A percentile compares a stretch with the other conserved stretches of the same genome.
phyloP scores from a whole-genome alignment of 2,888 invertebrate genomes.

The Chironomus tentans region DNA sequence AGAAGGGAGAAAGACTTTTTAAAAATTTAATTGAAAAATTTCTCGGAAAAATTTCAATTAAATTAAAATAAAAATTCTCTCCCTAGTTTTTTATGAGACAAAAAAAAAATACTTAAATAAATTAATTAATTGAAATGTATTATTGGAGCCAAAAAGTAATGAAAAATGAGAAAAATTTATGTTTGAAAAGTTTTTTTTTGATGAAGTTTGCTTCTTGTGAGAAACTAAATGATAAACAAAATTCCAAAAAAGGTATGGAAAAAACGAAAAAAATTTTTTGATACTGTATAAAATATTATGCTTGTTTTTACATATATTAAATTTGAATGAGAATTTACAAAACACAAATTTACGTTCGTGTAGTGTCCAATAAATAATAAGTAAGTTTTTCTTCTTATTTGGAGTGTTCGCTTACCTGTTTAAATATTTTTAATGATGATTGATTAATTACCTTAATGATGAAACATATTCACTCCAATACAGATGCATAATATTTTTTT shows the following conservation, averaged over 20 bases:
- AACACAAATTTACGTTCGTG: not conserved
- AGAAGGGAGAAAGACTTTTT: not conserved
- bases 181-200: slow-evolving; percentile 3
- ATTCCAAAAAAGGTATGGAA: not conserved
- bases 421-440: not conserved
- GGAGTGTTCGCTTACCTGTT: not conserved
- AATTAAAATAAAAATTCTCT: not conserved
- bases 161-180: not conserved
- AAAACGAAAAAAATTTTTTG: no score
- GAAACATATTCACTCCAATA: not conserved
- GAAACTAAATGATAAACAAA: not conserved
- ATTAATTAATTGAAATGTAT: not conserved
- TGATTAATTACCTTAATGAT: not conserved
- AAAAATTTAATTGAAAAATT: not conserved
- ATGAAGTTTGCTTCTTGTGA: not conserved
- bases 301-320: not conserved
- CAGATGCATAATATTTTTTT: not conserved
- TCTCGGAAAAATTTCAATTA: no score
- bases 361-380: not conserved
- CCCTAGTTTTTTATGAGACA: not conserved
- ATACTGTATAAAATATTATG: not conserved
- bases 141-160: slow-evolving; percentile 1
- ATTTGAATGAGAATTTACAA: not conserved
- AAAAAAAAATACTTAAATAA: not conserved
- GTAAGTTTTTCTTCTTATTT: not conserved